Conservation (phyloP, 2,797 vertebrate species). For the Enteromius mattozi region DNA sequence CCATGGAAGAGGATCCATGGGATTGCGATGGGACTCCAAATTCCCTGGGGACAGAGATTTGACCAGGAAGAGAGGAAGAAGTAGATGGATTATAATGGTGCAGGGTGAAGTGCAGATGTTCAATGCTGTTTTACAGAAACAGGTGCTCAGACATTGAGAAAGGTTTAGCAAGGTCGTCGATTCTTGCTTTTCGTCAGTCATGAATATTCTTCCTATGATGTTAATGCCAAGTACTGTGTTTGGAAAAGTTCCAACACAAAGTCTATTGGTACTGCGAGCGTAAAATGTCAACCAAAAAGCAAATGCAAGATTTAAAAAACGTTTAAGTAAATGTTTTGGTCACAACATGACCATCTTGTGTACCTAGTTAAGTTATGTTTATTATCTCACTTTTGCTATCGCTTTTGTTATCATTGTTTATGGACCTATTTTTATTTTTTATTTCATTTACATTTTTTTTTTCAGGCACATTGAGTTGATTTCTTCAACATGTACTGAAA, state of each 20-base stretch:
- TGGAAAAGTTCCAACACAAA: constrained; percentile 52
- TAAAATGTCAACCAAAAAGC: constrained; percentile 5
- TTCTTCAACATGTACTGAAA: neutral
- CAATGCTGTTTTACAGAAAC: constrained; percentile 72
- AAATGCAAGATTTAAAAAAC: neutral
- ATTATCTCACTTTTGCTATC: too few relatives aligned
- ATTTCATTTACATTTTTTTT: neutral
- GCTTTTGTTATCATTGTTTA: neutral
- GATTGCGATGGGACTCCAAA: constrained; percentile 71
- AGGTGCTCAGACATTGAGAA: constrained; percentile 68
- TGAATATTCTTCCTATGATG: constrained; percentile 56
- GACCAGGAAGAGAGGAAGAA: constrained; percentile 46
- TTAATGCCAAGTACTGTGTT: constrained; percentile 50
- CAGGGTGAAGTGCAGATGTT: constrained; percentile 66
- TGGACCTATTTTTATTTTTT: too few relatives aligned
- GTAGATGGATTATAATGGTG: constrained; percentile 41
- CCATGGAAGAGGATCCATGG: constrained; percentile 71
- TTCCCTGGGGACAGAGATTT: constrained; percentile 68
- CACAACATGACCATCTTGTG: neutral
- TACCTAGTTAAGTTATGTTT: neutral
- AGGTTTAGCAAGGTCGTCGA: constrained; percentile 65
- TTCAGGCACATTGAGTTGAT: neutral
- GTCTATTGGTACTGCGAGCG: constrained; percentile 31
- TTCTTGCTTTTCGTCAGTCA: constrained; percentile 64
- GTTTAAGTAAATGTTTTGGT: neutral